These are phyloP conservation scores for Grammomys dolichurus DNA, from an alignment of 2,113 vertebrate genomes.

Conservation along the genomic window DNA sequence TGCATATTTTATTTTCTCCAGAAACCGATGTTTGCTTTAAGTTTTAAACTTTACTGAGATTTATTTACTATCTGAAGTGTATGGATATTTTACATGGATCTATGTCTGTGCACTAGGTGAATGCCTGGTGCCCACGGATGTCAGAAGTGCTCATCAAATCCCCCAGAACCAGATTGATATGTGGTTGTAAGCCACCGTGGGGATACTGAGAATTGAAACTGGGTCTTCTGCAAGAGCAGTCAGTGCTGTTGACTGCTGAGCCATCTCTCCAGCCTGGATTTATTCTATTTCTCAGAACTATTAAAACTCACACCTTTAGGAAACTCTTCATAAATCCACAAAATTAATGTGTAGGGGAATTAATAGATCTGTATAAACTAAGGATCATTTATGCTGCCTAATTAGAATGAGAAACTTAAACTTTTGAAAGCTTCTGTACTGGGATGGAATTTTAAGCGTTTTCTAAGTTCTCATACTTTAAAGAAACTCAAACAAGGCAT, in stretches of 20 bases:
- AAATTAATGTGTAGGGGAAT: background rate
- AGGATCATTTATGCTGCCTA: background rate
- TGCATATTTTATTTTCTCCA: background rate
- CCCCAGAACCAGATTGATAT: background rate
- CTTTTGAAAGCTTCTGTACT: background rate
- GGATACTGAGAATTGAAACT: background rate
- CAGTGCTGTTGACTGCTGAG: background rate
- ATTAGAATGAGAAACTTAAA: constrained; percentile 23
- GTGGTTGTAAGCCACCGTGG: background rate
- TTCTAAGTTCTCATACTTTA: background rate
- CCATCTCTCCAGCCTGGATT: background rate
- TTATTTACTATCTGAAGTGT: background rate
- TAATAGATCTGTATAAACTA: background rate
- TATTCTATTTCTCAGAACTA: background rate
- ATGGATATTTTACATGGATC: background rate
- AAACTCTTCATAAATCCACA: constrained; percentile 30
- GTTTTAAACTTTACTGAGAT: background rate
- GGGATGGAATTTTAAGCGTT: background rate
- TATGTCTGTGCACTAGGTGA: background rate
- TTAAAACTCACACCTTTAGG: constrained; percentile 1
- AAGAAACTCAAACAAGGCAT: background rate
- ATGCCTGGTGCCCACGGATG: background rate
- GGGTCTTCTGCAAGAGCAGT: background rate
- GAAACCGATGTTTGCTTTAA: background rate
- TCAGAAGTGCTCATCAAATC: background rate